phyloP scores from a whole-genome alignment of 2,797 vertebrate genomes.

The Labeo calbasu region DNA sequence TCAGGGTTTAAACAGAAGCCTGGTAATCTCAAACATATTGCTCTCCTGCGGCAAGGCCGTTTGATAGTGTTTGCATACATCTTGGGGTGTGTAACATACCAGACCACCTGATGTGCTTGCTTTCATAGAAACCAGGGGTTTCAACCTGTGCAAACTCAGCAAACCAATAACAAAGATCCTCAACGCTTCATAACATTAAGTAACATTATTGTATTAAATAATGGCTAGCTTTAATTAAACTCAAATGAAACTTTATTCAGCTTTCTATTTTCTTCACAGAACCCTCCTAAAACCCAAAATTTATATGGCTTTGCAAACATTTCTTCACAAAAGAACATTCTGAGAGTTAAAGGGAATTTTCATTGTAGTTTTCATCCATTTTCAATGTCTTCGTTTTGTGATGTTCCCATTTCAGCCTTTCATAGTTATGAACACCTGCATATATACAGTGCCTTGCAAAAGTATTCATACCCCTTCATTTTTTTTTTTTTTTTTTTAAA shows the following conservation, averaged over 20 bases:
- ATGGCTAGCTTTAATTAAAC: background rate
- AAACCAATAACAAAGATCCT: background rate
- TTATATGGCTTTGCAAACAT: too few relatives aligned
- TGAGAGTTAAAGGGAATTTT: background rate
- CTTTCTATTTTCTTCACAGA: background rate
- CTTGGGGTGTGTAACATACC: conserved; percentile 44
- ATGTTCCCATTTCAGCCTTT: background rate
- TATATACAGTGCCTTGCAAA: background rate
- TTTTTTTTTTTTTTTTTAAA: too few relatives aligned
- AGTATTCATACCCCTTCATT: too few relatives aligned
- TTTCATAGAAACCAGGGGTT: background rate
- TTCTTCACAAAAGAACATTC: background rate
- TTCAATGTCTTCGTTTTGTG: background rate
- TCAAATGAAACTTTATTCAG: background rate
- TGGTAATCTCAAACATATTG: conserved; percentile 45
- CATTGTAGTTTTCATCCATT: too few relatives aligned
- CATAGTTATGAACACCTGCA: background rate
- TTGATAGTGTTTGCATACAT: conserved; percentile 15
- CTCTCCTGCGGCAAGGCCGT: conserved; percentile 20
- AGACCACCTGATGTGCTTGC: conserved; percentile 28
- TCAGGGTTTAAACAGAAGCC: background rate
- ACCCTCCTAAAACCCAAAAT: background rate
- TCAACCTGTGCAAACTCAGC: background rate
- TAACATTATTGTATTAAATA: background rate
- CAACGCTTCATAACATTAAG: background rate